Percentiles rank a stretch among this genome's conserved stretches.
phyloP scores from a whole-genome alignment of 2,888 invertebrate genomes.

The Tipula lateralis region DNA sequence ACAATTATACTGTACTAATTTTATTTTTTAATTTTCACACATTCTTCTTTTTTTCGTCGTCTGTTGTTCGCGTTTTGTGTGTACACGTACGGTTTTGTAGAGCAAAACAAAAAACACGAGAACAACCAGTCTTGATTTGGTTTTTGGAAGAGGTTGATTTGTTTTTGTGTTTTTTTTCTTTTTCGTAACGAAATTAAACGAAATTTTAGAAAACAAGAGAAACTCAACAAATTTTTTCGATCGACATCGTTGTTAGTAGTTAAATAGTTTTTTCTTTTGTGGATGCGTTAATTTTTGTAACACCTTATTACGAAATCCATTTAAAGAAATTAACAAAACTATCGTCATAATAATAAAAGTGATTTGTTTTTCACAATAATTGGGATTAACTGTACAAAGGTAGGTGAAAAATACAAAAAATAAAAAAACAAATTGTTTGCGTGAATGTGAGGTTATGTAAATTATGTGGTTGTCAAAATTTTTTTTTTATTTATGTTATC shows the following conservation, averaged over 20 bases:
- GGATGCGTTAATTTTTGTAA: too few relatives aligned
- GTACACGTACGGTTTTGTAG: background rate
- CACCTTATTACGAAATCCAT: too few relatives aligned
- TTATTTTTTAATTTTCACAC: background rate
- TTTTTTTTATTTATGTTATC: background rate
- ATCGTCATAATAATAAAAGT: background rate
- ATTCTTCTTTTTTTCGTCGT: background rate
- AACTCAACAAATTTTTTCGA: background rate
- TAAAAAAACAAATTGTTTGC: background rate
- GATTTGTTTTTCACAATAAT: background rate
- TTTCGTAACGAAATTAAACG: slow-evolving; percentile 3
- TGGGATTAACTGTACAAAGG: background rate
- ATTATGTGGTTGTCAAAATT: background rate
- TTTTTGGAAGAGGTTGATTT: background rate
- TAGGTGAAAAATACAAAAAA: background rate
- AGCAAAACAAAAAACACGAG: background rate
- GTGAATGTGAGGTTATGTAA: background rate
- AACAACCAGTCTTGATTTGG: background rate
- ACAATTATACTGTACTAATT: background rate
- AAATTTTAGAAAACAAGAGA: slow-evolving; percentile 11
- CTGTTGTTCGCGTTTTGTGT: background rate
- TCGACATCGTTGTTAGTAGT: background rate
- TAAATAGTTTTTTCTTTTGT: background rate
- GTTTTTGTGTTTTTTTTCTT: background rate
- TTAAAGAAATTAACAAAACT: too few relatives aligned